Percentiles rank a stretch among this genome's conserved stretches.
Evolutionary conservation across 2,113 vertebrate genomes (phyloP).

Genomic region (Ptychochromis oligacanthus): DNA sequence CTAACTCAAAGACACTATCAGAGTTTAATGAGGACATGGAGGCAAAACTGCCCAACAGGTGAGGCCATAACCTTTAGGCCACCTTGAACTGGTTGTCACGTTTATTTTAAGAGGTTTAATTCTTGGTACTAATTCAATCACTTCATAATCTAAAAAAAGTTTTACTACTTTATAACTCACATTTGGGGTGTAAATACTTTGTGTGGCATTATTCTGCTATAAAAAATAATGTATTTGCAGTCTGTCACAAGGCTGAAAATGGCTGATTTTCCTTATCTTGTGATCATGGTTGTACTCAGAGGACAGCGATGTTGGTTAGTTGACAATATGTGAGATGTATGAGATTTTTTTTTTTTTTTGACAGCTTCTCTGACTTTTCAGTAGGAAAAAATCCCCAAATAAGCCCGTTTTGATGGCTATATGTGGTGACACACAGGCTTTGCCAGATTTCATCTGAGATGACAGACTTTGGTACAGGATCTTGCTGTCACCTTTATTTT

Average conservation of each 20-base stretch:
- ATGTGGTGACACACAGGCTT: neutral
- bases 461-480: neutral
- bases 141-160: neutral
- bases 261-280: neutral
- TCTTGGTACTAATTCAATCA: neutral
- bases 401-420: neutral
- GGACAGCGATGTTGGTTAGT: neutral
- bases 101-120: neutral
- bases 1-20: constrained; percentile 5
- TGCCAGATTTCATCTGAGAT: neutral
- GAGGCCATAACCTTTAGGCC: neutral
- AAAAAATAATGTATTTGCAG: neutral
- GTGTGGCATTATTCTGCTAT: neutral
- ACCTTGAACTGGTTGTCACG: neutral
- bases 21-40: neutral
- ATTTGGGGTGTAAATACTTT: neutral
- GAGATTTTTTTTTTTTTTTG: neutral
- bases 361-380: neutral
- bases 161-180: no score
- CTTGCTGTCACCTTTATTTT: neutral
- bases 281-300: neutral
- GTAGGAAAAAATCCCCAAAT: neutral
- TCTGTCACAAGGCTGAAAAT: neutral
- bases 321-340: neutral
- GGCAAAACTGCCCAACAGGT: neutral